phyloP scores from a whole-genome alignment of 2,113 vertebrate species.

The Ctenodactylus gundi region DNA sequence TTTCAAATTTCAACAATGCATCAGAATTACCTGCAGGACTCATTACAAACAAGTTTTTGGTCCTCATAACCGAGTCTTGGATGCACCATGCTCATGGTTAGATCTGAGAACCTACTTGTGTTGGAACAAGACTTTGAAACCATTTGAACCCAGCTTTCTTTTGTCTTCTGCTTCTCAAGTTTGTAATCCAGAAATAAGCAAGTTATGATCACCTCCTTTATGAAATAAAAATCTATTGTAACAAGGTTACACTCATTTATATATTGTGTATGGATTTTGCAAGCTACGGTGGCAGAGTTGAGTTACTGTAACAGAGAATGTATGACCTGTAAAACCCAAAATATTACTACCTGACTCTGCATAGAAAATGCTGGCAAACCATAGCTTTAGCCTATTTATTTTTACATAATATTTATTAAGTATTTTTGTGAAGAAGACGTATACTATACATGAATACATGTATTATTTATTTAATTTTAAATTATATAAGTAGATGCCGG shows the following conservation, averaged over 20 bases:
- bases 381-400: neutral
- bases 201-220: neutral
- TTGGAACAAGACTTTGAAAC: neutral
- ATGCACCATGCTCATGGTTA: neutral
- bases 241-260: neutral
- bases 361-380: neutral
- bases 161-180: neutral
- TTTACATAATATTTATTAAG: neutral
- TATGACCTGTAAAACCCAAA: neutral
- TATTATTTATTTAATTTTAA: constrained; percentile 2
- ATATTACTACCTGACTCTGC: neutral
- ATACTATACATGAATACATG: neutral
- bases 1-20: neutral
- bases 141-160: neutral
- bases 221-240: neutral
- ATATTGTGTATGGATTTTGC: neutral
- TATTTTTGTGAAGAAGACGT: neutral
- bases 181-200: neutral
- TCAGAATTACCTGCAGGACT: neutral
- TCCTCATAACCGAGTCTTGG: neutral
- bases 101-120: neutral
- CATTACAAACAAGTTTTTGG: neutral
- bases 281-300: neutral
- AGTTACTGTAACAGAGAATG: neutral
- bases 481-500: neutral